These are phyloP conservation scores for Microcebus jonahi DNA, from an alignment of 2,113 vertebrate species.

Conservation along the genomic window DNA sequence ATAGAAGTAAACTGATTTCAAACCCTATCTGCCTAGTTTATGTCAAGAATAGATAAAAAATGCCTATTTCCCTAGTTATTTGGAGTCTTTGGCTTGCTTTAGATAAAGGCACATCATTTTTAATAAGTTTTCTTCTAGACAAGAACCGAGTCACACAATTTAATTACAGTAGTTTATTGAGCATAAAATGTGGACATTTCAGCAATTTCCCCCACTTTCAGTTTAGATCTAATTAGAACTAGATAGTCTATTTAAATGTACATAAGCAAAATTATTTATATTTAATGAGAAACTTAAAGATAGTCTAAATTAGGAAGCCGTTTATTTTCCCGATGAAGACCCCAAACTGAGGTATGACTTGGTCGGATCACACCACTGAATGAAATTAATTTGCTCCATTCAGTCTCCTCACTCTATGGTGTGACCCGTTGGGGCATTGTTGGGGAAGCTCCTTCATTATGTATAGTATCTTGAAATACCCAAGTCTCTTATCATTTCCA, in stretches of 20 bases:
- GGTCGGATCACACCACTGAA: neutral
- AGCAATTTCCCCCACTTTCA: slow-evolving; percentile 30
- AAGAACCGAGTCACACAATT: slow-evolving; percentile 35
- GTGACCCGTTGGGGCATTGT: neutral
- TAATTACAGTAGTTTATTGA: slow-evolving; percentile 53
- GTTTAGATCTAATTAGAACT: slow-evolving; percentile 63
- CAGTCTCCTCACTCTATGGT: neutral
- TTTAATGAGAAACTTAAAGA: slow-evolving; percentile 52
- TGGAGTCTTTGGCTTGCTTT: slow-evolving; percentile 13
- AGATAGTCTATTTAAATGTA: slow-evolving; percentile 45
- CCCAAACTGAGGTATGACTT: neutral
- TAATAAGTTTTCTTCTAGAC: slow-evolving; percentile 37
- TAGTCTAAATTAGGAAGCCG: neutral
- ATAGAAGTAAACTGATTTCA: slow-evolving; percentile 35
- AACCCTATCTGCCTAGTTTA: neutral
- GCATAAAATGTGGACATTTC: slow-evolving; percentile 57
- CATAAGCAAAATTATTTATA: neutral
- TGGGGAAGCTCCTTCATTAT: neutral
- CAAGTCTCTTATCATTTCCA: neutral
- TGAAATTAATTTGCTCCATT: neutral
- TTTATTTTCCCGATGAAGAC: slow-evolving; percentile 48
- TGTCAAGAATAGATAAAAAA: slow-evolving; percentile 36
- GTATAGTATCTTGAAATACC: neutral
- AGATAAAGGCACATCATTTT: neutral
- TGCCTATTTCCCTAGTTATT: neutral